Evolutionary conservation across 2,888 invertebrate species (phyloP), one percentile per base, ranked within the genome.

Genomic region (Pimpla rufipes): DNA sequence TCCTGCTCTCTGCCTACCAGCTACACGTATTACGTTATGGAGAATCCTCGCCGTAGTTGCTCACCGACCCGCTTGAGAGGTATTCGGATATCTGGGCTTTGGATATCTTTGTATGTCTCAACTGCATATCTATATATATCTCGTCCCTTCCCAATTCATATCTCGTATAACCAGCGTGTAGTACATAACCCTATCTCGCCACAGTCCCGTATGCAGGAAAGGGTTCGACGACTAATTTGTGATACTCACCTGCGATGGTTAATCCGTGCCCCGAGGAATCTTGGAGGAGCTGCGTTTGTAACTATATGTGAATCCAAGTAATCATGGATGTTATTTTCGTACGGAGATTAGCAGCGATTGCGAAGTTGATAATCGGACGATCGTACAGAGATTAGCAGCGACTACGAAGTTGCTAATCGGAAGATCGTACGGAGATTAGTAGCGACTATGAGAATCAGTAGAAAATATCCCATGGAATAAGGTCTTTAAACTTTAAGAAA

Each of bases 1-100:
- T 68, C 66, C 64, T 47, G 42, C 55, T 57, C 18, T 47, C 35
- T 59, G 42, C 42, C 37, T 64, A 47, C n/a, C 64, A 13, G 50
- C 7, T 23, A 10, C 47, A 40, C 23, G 35, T 42, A 23, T 45
- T 45, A 66, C 45, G 52, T 2, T 11, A 52, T 62, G 23, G 35
- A 62, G 47, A 62, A 62, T 23, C 47, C 29, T 59, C 73, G 29
- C 59, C 45, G 29, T 45, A 45, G 16, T 6, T 55, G 37, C 10
- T 23, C 59, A 40, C 29, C 16, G 16, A 57, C 40, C 47, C 35
- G 35, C 35, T n/a, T 18, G 62, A 57, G 21, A 37, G 47, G 21
- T 45, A 21, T 66, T 42, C 23, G 16, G 16, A 62, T 18, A 62
- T 62, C 37, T 62, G 10, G 35, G 29, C 59, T 13, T 55, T 8